Percentiles rank a stretch among this genome's conserved stretches.
Conservation (phyloP, 2,888 invertebrate species). For the Tenthredo scrophulariae region DNA sequence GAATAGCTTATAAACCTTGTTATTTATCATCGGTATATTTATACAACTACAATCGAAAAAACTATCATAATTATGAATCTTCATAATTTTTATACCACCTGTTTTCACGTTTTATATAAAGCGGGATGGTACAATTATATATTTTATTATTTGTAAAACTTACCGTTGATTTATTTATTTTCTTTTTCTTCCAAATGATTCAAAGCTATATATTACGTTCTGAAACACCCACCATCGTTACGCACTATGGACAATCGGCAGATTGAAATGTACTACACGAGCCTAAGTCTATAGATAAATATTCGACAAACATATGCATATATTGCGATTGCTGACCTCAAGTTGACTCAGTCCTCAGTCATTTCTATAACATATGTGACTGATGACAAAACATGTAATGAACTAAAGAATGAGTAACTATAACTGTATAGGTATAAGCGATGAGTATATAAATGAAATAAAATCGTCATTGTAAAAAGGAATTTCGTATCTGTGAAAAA, state of each 20-base stretch:
- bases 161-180: background rate
- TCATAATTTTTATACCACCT: background rate
- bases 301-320: background rate
- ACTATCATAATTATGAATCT: background rate
- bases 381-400: background rate
- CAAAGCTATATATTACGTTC: background rate
- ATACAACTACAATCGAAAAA: conserved; percentile 18
- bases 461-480: background rate
- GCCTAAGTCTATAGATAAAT: background rate
- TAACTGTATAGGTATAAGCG: no score
- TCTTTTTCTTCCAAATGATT: background rate
- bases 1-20: conserved; percentile 21
- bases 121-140: background rate
- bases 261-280: background rate
- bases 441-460: background rate
- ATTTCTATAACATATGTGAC: background rate
- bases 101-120: background rate
- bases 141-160: background rate
- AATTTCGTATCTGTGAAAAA: background rate
- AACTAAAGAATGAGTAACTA: background rate
- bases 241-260: background rate
- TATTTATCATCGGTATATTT: background rate
- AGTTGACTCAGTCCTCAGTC: background rate
- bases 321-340: background rate
- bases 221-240: background rate